A percentile compares a stretch with the other conserved stretches of the same genome.
Conservation (phyloP, 2,888 invertebrate species). For the Abscondita cerata region DNA sequence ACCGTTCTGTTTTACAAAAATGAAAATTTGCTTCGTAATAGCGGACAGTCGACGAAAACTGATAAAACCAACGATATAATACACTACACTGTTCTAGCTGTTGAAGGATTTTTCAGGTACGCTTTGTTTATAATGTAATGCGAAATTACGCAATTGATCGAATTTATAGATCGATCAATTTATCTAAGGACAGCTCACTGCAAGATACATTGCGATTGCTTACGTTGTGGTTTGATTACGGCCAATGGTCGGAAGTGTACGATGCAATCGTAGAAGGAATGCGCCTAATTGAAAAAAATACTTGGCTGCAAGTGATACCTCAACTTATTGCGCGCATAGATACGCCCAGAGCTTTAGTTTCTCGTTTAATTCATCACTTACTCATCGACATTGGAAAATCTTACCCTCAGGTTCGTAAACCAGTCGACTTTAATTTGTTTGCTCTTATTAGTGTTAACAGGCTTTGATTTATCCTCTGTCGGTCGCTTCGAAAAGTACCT, state of each 20-base stretch:
- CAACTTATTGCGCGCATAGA: conserved; percentile 98
- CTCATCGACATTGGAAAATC: conserved; percentile 96
- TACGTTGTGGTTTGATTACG: conserved; percentile 98
- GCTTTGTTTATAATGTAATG: not conserved
- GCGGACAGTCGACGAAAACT: conserved; percentile 29
- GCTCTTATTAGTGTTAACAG: too few relatives aligned
- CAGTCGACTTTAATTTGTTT: too few relatives aligned
- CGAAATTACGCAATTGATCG: too few relatives aligned
- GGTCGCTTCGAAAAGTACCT: conserved; percentile 95
- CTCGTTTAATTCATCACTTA: conserved; percentile 89
- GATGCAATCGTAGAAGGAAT: conserved; percentile 94
- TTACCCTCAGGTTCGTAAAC: conserved; percentile 82
- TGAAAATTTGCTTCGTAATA: conserved; percentile 47
- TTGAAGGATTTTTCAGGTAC: conserved; percentile 86
- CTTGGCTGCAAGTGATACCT: conserved; percentile 99
- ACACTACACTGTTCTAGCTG: conserved; percentile 90
- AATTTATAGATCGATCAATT: conserved; percentile 81
- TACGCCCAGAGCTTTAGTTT: conserved; percentile 86
- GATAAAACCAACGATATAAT: conserved; percentile 61
- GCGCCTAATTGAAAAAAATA: conserved; percentile 93
- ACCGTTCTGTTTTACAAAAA: conserved; percentile 74
- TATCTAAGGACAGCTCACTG: conserved; percentile 90
- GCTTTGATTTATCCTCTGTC: conserved; percentile 97
- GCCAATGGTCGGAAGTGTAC: conserved; percentile 91
- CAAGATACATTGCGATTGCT: conserved; percentile 94